Conservation (phyloP, 1,140 invertebrate genomes). For the Nasonia longicornis region DNA sequence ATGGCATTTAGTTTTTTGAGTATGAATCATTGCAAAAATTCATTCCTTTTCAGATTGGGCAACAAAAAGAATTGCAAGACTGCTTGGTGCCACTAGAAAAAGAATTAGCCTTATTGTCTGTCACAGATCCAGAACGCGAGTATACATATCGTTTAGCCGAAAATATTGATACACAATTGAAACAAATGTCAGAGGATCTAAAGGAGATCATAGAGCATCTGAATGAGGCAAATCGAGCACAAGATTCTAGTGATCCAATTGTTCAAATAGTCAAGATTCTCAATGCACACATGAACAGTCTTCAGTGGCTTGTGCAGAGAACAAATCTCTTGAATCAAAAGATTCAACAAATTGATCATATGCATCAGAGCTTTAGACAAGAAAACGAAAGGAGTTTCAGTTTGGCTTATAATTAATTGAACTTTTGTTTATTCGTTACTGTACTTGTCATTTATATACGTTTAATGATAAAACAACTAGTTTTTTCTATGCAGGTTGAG, state of each 20-base stretch:
- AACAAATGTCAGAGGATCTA: constrained; percentile 93
- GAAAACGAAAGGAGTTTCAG: constrained; percentile 80
- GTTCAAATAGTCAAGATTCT: constrained; percentile 93
- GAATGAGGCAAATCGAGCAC: constrained; percentile 86
- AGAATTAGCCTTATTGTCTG: constrained; percentile 77
- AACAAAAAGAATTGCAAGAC: constrained; percentile 93
- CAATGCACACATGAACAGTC: constrained; percentile 95
- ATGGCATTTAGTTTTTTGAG: neutral
- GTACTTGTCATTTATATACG: neutral
- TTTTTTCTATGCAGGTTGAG: constrained; percentile 1
- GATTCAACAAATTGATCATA: constrained; percentile 85
- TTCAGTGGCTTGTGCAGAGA: constrained; percentile 91
- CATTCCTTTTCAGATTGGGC: constrained; percentile 69
- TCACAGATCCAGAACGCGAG: constrained; percentile 87
- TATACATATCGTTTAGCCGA: constrained; percentile 89
- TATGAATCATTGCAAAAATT: neutral
- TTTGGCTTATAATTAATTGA: constrained; percentile 68
- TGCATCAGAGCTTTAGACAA: constrained; percentile 82
- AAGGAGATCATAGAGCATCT: constrained; percentile 96
- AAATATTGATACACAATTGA: constrained; percentile 91
- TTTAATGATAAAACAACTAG: constrained; percentile 27
- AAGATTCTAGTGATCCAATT: constrained; percentile 89
- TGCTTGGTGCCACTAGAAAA: constrained; percentile 87
- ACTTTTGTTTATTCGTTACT: constrained; percentile 1
- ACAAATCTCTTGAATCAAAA: constrained; percentile 80